Conservation (phyloP, 2,797 vertebrate genomes). For the Distichodus sexfasciatus region DNA sequence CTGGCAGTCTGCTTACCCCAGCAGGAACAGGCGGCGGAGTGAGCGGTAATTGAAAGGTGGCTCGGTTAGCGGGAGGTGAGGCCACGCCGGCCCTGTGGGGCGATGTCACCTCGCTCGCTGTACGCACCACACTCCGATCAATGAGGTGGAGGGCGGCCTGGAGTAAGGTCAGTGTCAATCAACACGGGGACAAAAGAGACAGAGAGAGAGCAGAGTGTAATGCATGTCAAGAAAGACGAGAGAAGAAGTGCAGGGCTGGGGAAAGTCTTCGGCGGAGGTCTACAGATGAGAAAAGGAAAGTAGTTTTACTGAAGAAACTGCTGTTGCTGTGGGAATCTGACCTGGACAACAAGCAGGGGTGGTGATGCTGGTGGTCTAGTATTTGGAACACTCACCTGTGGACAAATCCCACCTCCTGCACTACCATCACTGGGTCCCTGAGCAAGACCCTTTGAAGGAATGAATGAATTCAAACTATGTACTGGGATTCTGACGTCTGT, state of each 20-base stretch:
- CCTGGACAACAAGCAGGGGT: too few species aligned
- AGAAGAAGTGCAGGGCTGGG: not conserved
- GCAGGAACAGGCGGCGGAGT: constrained; percentile 7
- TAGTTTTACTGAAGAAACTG: too few species aligned
- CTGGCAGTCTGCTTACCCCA: constrained; percentile 8
- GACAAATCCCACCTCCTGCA: too few species aligned
- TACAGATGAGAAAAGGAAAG: too few species aligned
- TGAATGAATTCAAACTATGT: too few species aligned
- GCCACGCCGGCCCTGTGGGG: constrained; percentile 25
- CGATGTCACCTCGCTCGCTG: constrained; percentile 22
- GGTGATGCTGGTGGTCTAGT: too few species aligned
- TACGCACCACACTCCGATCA: constrained; percentile 22
- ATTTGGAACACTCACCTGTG: too few species aligned
- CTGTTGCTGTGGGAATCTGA: too few species aligned
- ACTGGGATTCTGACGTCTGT: too few species aligned
- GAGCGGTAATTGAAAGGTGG: constrained; percentile 30
- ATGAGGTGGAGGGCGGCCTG: constrained; percentile 25
- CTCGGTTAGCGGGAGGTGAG: constrained; percentile 28
- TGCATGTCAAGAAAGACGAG: not conserved
- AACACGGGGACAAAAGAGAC: not conserved
- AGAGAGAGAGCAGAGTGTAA: not conserved
- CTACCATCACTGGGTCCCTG: too few species aligned
- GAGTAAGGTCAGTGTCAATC: constrained; percentile 33
- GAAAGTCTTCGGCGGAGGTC: too few species aligned
- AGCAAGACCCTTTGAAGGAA: too few species aligned